Base-by-base conservation (phyloP, 2,797 vertebrate genomes). In the Pseudochirops cupreus region DNA sequence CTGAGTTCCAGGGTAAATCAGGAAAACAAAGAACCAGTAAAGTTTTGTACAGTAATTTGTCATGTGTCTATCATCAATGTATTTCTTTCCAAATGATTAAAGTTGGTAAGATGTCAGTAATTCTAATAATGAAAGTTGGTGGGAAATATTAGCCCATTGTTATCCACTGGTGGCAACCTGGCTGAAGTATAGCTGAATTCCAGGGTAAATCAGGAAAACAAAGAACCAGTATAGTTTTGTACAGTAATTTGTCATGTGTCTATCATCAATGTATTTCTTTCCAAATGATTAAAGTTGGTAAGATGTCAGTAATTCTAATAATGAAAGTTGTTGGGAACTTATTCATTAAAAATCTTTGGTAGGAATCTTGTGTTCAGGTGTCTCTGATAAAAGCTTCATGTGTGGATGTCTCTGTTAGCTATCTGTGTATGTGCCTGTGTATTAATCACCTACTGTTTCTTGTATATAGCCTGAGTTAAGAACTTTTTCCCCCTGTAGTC, bases 361-460 rank as follows among this genome's bases (percentile, higher is more conserved):
- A 62, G 33, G 59, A 62, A 62, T 62, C 11, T 62, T 33, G 31
- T 62, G n/a, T 82, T 82, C 67, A 39, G 67, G n/a, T 82, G n/a
- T 18, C 18, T 59, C 16, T 91, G 94, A 93, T 54, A 29, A 55
- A 91, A 2, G 90, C 94, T 92, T 96, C 39, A 18, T 95, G 50
- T 92, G 90, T 92, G 57, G 57, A 74, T 55, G 55, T 31, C 96
- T 96, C 91, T 94, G 92, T 96, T 94, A 95, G 52, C 93, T 14
- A 94, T 54, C 33, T 58, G 91, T 95, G 53, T 96, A 96, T 12
- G 0, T 90, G 5, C 56, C 33, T 58, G 7, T 93, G 31, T 97
- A 90, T 74, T n/a, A 96, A 62, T 58, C 55, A 54, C 57, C 93
- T 93, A 91, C 18, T 56, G 95, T 94, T 97, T 95, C 57, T 95